Percentiles rank a stretch among this genome's conserved stretches.
Conservation (phyloP, 2,113 vertebrate species). For the Semnornis frantzii region DNA sequence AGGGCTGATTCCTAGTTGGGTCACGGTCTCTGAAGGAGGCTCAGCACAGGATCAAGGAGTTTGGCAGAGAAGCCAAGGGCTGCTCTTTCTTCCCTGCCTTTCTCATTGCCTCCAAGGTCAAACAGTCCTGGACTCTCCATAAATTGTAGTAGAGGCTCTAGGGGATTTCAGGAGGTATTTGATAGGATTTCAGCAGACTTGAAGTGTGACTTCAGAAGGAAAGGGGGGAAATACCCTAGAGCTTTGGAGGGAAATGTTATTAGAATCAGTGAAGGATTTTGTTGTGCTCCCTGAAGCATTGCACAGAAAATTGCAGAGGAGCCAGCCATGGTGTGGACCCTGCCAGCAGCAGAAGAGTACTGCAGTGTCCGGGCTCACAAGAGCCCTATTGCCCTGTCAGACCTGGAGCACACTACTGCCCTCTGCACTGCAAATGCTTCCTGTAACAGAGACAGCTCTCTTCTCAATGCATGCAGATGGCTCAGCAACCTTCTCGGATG, state of each 20-base stretch:
- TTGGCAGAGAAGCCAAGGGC: background rate
- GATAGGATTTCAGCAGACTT: conserved; percentile 47
- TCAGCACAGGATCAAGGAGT: background rate
- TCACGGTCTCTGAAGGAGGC: background rate
- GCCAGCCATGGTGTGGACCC: background rate
- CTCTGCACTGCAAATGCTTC: background rate
- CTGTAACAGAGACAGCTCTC: background rate
- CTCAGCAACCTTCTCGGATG: background rate
- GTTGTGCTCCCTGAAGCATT: conserved; percentile 10
- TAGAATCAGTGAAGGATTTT: conserved; percentile 50
- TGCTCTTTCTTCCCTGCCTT: background rate
- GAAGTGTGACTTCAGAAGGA: conserved; percentile 14
- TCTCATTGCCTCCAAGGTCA: conserved; percentile 17
- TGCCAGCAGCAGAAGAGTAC: background rate
- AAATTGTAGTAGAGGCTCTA: background rate
- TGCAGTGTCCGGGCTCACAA: background rate
- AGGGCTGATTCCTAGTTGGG: background rate
- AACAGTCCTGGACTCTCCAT: conserved; percentile 11
- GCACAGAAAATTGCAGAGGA: conserved; percentile 33
- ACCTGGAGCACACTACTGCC: background rate
- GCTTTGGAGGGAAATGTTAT: conserved; percentile 33
- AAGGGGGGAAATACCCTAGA: background rate
- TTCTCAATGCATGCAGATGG: accelerated
- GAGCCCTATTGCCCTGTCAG: background rate
- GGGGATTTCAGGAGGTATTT: conserved; percentile 41